Percentiles rank a stretch among this genome's conserved stretches.
Evolutionary conservation across 2,797 vertebrate genomes (phyloP).

Genomic region (Valencia hispanica): DNA sequence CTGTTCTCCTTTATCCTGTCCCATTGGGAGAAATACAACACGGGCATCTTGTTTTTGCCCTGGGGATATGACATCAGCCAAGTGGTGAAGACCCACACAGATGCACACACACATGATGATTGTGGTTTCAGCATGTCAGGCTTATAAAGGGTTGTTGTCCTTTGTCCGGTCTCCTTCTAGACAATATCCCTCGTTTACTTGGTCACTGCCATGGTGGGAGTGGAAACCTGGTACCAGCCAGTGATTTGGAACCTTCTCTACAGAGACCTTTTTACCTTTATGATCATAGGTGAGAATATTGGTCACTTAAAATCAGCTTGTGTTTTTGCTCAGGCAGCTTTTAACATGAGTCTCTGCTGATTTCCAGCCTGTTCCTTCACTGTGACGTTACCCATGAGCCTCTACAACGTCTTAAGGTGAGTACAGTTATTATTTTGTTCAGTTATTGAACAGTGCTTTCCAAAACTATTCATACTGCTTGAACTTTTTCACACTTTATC

Average conservation of each 20-base stretch:
- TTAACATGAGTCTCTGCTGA: constrained; percentile 13
- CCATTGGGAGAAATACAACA: constrained; percentile 99
- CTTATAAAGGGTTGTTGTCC: not conserved
- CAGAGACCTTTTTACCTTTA: constrained; percentile 94
- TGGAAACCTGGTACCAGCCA: constrained; percentile 95
- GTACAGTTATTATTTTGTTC: constrained; percentile 7
- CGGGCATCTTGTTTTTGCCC: constrained; percentile 95
- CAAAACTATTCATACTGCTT: not conserved
- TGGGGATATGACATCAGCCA: constrained; percentile 99
- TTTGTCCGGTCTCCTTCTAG: constrained; percentile 73
- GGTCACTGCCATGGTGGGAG: constrained; percentile 93
- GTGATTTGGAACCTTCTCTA: constrained; percentile 90
- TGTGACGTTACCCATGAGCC: constrained; percentile 96
- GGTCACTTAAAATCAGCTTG: not conserved
- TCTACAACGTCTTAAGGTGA: constrained; percentile 93
- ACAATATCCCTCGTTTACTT: constrained; percentile 97
- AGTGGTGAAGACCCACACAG: constrained; percentile 85
- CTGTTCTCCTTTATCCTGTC: constrained; percentile 98
- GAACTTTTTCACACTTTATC: not conserved
- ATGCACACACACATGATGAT: not conserved
- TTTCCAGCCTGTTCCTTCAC: constrained; percentile 89
- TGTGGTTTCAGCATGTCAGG: too few species aligned
- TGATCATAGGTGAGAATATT: constrained; percentile 92
- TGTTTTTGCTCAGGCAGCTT: not conserved
- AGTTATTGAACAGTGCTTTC: too few species aligned